Conservation (phyloP, 2,797 vertebrate genomes). For the Leptatherina wallacei region DNA sequence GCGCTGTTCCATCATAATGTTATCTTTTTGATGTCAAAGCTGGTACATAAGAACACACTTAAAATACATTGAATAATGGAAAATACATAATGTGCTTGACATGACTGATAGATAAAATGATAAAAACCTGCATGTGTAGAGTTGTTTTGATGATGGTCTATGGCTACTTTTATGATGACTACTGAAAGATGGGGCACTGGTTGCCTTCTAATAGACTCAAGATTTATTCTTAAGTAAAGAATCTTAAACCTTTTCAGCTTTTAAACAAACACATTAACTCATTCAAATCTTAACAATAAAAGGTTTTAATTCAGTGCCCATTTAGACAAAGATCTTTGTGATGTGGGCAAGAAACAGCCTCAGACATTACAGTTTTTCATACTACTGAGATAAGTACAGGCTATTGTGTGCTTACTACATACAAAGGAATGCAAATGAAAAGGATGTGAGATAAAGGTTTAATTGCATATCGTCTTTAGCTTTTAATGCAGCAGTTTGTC, state of each 20-base stretch:
- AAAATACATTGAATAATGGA: conserved; percentile 17
- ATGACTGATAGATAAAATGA: conserved; percentile 36
- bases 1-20: conserved; percentile 16
- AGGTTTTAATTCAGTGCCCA: not conserved
- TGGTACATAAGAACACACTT: not conserved
- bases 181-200: not conserved
- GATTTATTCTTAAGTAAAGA: not conserved
- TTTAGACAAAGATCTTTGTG: not conserved
- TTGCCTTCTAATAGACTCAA: conserved; percentile 4
- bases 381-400: not conserved
- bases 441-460: conserved; percentile 30
- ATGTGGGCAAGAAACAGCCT: conserved; percentile 1
- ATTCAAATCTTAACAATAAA: not conserved
- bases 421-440: conserved; percentile 9
- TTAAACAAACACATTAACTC: not conserved
- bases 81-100: conserved; percentile 13
- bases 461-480: conserved; percentile 16
- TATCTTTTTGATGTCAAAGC: conserved; percentile 25
- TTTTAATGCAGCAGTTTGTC: conserved; percentile 15
- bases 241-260: not conserved
- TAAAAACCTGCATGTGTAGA: conserved; percentile 8
- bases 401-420: conserved; percentile 10
- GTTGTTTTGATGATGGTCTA: conserved; percentile 20
- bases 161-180: conserved; percentile 16
- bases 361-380: not conserved